Evolutionary conservation across 1,140 invertebrate genomes (phyloP).

Genomic region (Pseudobourletiella spinata): DNA sequence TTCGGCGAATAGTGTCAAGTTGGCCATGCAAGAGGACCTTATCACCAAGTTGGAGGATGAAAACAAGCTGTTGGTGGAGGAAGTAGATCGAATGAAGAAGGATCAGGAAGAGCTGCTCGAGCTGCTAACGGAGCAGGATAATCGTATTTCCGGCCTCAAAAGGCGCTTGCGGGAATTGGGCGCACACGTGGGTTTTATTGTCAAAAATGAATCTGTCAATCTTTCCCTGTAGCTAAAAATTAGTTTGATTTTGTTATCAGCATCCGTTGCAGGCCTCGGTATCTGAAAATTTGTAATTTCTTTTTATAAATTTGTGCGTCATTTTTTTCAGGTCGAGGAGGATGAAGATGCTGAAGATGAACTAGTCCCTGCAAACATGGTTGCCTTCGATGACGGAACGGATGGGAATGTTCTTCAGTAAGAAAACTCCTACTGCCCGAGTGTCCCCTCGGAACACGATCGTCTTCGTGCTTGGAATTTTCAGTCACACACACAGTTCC

Average conservation of each 20-base stretch:
- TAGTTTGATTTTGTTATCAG: too few species aligned
- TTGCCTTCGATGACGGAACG: background rate
- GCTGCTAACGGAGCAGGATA: conserved; percentile 54
- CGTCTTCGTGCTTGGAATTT: too few species aligned
- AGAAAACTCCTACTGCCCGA: too few species aligned
- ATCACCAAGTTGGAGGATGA: conserved; percentile 35
- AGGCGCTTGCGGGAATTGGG: conserved; percentile 11
- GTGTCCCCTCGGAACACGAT: too few species aligned
- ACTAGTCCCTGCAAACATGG: conserved; percentile 9
- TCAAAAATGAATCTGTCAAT: background rate
- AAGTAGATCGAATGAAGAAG: conserved; percentile 63
- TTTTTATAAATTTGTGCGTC: too few species aligned
- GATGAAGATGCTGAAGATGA: conserved; percentile 20
- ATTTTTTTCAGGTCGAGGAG: conserved; percentile 18
- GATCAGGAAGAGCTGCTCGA: conserved; percentile 86
- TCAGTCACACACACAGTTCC: too few species aligned
- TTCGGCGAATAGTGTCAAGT: conserved; percentile 37
- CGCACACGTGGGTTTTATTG: conserved; percentile 14
- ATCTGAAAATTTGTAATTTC: too few species aligned
- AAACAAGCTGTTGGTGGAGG: conserved; percentile 40
- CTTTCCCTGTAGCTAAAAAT: background rate
- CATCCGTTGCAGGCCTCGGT: too few species aligned
- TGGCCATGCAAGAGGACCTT: conserved; percentile 41
- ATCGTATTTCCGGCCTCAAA: conserved; percentile 7
- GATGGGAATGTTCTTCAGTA: background rate